Evolutionary conservation across 2,113 vertebrate genomes (phyloP), one percentile per base, ranked within the genome.

Genomic region (Epinephelus fuscoguttatus): DNA sequence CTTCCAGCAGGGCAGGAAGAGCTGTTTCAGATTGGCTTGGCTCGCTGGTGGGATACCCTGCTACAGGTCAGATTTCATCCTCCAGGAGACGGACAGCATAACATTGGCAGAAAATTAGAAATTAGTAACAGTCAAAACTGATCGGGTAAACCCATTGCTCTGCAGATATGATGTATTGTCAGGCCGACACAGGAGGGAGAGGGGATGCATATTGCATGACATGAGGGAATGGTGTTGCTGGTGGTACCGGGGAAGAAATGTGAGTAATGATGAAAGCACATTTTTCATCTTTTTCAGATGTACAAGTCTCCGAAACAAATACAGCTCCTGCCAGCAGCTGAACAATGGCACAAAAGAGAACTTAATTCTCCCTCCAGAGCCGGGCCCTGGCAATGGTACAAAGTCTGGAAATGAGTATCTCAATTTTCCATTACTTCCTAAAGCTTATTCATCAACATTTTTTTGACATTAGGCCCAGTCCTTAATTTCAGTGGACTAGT

Each of bases 41-140:
- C 89, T 96, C 55, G 85, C 91, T 23, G 96, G 96, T 49, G 96
- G 96, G 68, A 82, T 87, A 2, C 96, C 96, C 13, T 96, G 96
- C 47, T 91, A 92, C 93, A 96, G 95, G 96, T 96, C 70, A 88
- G 86, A 71, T 50, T 59, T 56, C 83, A 60, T 19, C 69, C 70
- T 52, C 60, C 1, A 4, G 64, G 42, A 25, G 47, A 40, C 1
- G 9, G 42, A 59, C n/a, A 12, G 69, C 18, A 13, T 52, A 9
- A 59, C 60, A 68, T 40, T 23, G 47, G 59, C 75, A 77, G 25
- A 79, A 73, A 72, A 89, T 83, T 15, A 42, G 17, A 77, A 79
- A 79, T 81, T 52, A 68, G 37, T 23, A 50, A 14, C 70, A 61
- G 42, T 78, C 64, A 52, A 73, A 89, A 66, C 74, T 60, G 50